Conservation (phyloP, 1,140 invertebrate species). For the Elysia chlorotica region DNA sequence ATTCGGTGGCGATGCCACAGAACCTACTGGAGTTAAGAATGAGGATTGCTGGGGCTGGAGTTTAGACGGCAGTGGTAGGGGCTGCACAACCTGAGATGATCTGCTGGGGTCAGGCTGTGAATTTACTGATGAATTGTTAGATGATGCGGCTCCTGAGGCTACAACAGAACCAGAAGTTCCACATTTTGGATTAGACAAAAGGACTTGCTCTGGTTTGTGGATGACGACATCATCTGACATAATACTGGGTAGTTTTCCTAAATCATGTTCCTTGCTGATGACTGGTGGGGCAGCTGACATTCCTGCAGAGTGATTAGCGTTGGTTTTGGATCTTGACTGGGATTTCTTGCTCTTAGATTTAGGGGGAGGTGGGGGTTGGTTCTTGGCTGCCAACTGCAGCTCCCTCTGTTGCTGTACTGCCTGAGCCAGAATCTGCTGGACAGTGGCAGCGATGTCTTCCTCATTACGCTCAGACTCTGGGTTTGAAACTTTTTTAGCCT, state of each 20-base stretch:
- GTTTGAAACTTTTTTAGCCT: constrained; percentile 12
- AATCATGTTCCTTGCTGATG: constrained; percentile 10
- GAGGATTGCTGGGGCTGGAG: no score
- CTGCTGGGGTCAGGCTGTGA: no score
- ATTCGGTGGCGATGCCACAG: no score
- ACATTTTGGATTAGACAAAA: no score
- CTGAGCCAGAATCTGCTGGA: constrained; percentile 18
- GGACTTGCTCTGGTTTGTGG: neutral
- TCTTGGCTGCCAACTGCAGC: constrained; percentile 18
- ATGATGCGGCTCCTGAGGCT: no score
- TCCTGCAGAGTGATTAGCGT: no score
- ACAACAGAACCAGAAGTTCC: no score
- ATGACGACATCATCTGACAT: constrained; percentile 12
- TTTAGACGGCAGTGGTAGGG: no score
- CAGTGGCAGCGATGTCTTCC: constrained; percentile 11
- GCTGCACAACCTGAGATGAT: no score
- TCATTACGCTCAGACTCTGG: constrained; percentile 12
- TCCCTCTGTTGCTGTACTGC: constrained; percentile 21
- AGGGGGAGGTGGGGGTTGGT: constrained; percentile 16
- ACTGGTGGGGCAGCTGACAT: no score
- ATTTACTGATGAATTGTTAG: no score
- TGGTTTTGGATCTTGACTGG: constrained; percentile 5
- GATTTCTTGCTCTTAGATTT: constrained; percentile 21
- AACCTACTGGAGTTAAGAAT: no score
- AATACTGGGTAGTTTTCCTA: constrained; percentile 13